Evolutionary conservation across 37 sponge, comb jelly and placozoan species (phyloP).

Genomic region (Dysidea cf. avara): DNA sequence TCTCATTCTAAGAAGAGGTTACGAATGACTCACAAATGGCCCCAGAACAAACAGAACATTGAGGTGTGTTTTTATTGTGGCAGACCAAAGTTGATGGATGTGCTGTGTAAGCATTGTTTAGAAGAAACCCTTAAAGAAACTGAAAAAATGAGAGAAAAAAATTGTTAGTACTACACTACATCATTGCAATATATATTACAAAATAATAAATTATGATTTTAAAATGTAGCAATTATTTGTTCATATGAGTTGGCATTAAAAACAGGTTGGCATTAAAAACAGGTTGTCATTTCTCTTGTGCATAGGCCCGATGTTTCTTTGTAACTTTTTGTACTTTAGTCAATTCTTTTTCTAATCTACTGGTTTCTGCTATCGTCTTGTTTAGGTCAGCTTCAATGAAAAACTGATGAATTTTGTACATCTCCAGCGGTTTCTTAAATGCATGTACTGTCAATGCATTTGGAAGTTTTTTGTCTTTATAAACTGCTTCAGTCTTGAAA

Average conservation of each 20-base stretch:
- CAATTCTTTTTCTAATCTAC: slow-evolving; percentile 27
- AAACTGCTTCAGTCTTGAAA: slow-evolving; percentile 24
- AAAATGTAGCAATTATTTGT: no score
- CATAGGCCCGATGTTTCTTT: slow-evolving; percentile 24
- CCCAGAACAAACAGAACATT: slow-evolving; percentile 62
- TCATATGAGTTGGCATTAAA: no score
- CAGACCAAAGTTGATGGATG: slow-evolving; percentile 56
- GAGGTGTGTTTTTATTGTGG: slow-evolving; percentile 57
- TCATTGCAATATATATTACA: no score
- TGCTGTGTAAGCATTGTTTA: slow-evolving; percentile 70
- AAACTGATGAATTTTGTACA: slow-evolving; percentile 64
- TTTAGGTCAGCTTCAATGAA: slow-evolving; percentile 44
- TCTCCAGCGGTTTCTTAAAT: slow-evolving; percentile 25
- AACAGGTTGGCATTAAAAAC: no score
- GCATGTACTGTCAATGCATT: slow-evolving; percentile 31
- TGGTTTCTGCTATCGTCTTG: slow-evolving; percentile 1
- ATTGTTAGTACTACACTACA: no score
- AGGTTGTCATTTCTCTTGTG: slow-evolving; percentile 4
- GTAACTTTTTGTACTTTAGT: slow-evolving; percentile 19
- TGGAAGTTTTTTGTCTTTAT: slow-evolving; percentile 23
- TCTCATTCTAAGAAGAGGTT: slow-evolving; percentile 83
- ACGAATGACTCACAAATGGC: slow-evolving; percentile 78
- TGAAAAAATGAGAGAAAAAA: slow-evolving; percentile 46
- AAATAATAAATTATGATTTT: no score
- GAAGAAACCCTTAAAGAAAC: slow-evolving; percentile 60